Evolutionary conservation across 2,888 invertebrate species (phyloP).

Genomic region (Drosophila monieri): DNA sequence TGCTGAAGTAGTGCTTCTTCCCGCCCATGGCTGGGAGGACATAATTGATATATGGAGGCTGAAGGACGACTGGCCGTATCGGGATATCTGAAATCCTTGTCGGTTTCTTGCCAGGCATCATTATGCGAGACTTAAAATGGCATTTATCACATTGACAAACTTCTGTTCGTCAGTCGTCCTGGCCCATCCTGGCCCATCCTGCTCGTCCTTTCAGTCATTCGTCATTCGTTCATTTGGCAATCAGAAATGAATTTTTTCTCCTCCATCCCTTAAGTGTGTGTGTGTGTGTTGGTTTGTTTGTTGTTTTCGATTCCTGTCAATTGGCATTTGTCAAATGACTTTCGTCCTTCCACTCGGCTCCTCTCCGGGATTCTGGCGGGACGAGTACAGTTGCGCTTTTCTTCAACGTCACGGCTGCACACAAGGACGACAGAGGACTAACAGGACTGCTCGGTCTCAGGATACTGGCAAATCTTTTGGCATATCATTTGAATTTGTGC

Average conservation of each 20-base stretch:
- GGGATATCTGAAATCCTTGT: slow-evolving; percentile 4
- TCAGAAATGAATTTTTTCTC: slow-evolving; percentile 38
- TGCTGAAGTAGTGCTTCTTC: too few species aligned
- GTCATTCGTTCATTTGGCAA: slow-evolving; percentile 44
- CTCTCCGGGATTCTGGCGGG: neutral
- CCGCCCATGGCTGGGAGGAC: neutral
- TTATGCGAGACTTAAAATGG: slow-evolving; percentile 77
- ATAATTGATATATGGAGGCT: neutral
- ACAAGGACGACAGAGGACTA: neutral
- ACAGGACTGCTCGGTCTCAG: slow-evolving; percentile 13
- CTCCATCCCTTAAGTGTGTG: neutral
- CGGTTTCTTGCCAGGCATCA: slow-evolving; percentile 21
- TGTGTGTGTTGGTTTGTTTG: slow-evolving; percentile 5
- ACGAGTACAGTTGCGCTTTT: slow-evolving; percentile 34
- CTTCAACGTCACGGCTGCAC: slow-evolving; percentile 25
- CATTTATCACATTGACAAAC: slow-evolving; percentile 77
- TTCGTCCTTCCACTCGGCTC: neutral
- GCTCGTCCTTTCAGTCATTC: slow-evolving; percentile 32
- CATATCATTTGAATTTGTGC: slow-evolving; percentile 61
- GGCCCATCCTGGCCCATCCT: neutral
- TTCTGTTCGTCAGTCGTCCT: slow-evolving; percentile 3
- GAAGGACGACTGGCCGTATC: neutral
- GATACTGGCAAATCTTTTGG: slow-evolving; percentile 51
- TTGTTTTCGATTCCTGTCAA: slow-evolving; percentile 52
- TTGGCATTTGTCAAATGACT: slow-evolving; percentile 62